Base-by-base conservation (phyloP, 1,140 invertebrate species). In the Probaryconus sp. region DNA sequence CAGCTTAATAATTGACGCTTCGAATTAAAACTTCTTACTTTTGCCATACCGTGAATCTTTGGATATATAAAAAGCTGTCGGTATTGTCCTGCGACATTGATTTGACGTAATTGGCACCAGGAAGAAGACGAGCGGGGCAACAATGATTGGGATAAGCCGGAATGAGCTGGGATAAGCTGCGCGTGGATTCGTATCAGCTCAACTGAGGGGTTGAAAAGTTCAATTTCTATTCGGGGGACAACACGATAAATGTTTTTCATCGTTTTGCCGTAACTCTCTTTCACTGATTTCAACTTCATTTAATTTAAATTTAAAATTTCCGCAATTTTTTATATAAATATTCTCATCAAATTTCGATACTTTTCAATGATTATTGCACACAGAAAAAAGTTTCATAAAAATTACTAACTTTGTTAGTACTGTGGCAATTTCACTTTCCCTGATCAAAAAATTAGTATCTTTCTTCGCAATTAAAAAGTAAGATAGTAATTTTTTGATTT, bases 131-230 rank as follows among this genome's bases (percentile, higher is more conserved):
- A 80, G 58, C 80, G 76, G 82, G 82, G 60, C 70, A 81, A 79
- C 80, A 87, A 87, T 87, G 86, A 88, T 88, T 87, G 85, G 85
- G 85, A 88, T 88, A 87, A 88, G 85, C 85, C 73, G 79, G 79
- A 78, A 84, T 86, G 84, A 87, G 82, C 85, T 64, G 69, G 83
- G 85, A 87, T 87, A 86, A 88, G 81, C 86, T 72, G 51, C 71
- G 77, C 76, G 77, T 83, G 83, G 83, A 85, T 83, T 79, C 69
- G 35, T 24, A 56, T 55, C 63, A 14, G 50, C 18, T 42, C 45
- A 16, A 14, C 30, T 9, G 61, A 69, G 53, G 47, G 47, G 33
- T 38, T 56, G 45, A 53, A 16, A 73, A 42, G 67, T 63, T 53
- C 67, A 65, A 65, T 60, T 64, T 69, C 74, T 13, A 68, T 18